phyloP scores from a whole-genome alignment of 2,888 invertebrate species.

The Didymodactylos carnosus region DNA sequence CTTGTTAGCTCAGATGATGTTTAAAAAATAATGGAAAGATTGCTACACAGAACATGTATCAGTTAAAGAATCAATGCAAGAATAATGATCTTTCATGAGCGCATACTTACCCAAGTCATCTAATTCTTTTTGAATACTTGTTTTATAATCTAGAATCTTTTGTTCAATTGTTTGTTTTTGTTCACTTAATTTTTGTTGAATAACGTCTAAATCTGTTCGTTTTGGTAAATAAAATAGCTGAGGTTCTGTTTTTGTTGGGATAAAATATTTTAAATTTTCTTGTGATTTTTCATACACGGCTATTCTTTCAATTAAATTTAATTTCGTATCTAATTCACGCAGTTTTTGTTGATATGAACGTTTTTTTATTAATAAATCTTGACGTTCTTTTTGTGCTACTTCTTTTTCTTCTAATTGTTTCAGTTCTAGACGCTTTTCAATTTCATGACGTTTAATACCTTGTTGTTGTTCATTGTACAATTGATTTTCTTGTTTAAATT shows the following conservation, averaged over 20 bases:
- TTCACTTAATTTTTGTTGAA: background rate
- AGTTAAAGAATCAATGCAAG: too few species aligned
- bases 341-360: background rate
- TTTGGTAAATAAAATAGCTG: slow-evolving; percentile 7
- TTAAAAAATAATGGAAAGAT: too few species aligned
- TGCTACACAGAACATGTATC: too few species aligned
- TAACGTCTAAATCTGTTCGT: background rate
- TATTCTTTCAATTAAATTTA: background rate
- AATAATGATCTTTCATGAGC: too few species aligned
- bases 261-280: background rate
- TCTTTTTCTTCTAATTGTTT: slow-evolving; percentile 8
- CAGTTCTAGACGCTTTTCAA: slow-evolving; percentile 6
- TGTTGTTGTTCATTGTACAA: slow-evolving; percentile 1
- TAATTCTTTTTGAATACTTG: background rate
- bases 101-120: background rate
- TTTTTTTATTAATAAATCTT: background rate
- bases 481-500: slow-evolving; percentile 7
- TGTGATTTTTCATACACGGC: background rate
- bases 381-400: slow-evolving; percentile 1
- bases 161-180: background rate
- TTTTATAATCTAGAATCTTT: background rate
- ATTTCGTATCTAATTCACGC: slow-evolving; percentile 2
- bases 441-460: slow-evolving; percentile 7
- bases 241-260: slow-evolving; percentile 7
- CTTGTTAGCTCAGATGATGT: too few species aligned